A percentile compares a stretch with the other conserved stretches of the same genome.
Evolutionary conservation across 2,888 invertebrate genomes (phyloP).

Genomic region (Heliconius erato): DNA sequence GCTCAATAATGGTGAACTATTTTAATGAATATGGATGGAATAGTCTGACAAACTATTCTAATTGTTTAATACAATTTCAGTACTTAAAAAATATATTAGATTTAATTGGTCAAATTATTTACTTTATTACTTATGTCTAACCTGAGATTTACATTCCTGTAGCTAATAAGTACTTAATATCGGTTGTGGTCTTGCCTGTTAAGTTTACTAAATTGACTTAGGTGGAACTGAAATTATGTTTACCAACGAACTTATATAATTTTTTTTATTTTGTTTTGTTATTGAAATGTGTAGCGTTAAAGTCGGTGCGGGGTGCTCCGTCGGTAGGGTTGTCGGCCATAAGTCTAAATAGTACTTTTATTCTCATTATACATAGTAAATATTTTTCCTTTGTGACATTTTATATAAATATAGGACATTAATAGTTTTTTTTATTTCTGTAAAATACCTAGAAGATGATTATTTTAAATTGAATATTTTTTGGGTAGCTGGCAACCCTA

Average conservation of each 20-base stretch:
- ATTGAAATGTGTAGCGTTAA: constrained; percentile 70
- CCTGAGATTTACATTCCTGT: constrained; percentile 76
- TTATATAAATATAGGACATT: not conserved
- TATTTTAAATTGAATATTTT: not conserved
- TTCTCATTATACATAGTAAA: not conserved
- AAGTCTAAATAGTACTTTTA: not conserved
- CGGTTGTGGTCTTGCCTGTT: constrained; percentile 87
- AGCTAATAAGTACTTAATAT: constrained; percentile 86
- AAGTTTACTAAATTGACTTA: constrained; percentile 83
- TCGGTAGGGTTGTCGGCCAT: constrained; percentile 54
- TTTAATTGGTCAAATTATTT: constrained; percentile 33
- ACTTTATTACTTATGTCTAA: constrained; percentile 32
- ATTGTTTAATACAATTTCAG: constrained; percentile 22
- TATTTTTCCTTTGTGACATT: not conserved
- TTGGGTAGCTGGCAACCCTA: constrained; percentile 26
- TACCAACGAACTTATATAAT: constrained; percentile 82
- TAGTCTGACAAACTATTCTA: constrained; percentile 5
- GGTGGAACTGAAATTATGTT: constrained; percentile 83
- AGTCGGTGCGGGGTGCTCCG: constrained; percentile 69
- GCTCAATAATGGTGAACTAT: constrained; percentile 39
- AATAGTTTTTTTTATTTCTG: not conserved
- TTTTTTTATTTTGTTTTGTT: constrained; percentile 69
- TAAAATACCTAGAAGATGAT: not conserved
- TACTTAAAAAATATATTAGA: constrained; percentile 33
- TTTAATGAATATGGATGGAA: constrained; percentile 15